Base-by-base conservation (phyloP, 2,113 vertebrate species). In the Calypte anna region DNA sequence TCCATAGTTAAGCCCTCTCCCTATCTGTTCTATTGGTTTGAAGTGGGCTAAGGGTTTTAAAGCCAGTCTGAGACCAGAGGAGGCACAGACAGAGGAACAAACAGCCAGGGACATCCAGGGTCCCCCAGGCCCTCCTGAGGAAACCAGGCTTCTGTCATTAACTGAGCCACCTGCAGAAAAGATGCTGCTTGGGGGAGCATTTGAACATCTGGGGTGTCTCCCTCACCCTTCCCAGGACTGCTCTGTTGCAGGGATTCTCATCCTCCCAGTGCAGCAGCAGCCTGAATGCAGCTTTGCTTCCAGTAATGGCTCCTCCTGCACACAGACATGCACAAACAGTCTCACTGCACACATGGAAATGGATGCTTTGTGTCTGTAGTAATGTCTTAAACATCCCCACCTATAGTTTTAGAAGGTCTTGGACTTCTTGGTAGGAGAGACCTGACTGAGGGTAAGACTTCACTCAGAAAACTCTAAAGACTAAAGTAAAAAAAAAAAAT, bases 321-420 rank as follows among this genome's bases (percentile, higher is more conserved):
- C 46, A 31, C 0, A 3, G 72, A 67, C 23, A 46, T 1, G 3
- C 0, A 4, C 5, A 12, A 89, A 75, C 55, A 83, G 61, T 30
- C 16, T 55, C 5, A 3, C 77, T 20, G 43, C 11, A 44, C 28
- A 44, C 19, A 2, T 7, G 44, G 61, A 72, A 84, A 51, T 0
- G 4, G 50, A n/a, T 4, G 7, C 24, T n/a, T 88, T 0, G 0
- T 84, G 86, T 53, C 57, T 51, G 53, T 9, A 62, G 44, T 30
- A 64, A 59, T 24, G 17, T 55, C 88, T 82, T 36, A 54, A 61
- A 68, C 10, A 27, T 21, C 16, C 55, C 46, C 36, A 31, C 9
- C 16, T 20, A 30, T 3, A 15, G n/a, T 50, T 92, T 27, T 14
- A 59, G 57, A 61, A 83, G 10, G 9, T 55, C 28, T 86, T 64